Conservation (phyloP, 2,113 vertebrate genomes). For the Sylvilagus bachmani region DNA sequence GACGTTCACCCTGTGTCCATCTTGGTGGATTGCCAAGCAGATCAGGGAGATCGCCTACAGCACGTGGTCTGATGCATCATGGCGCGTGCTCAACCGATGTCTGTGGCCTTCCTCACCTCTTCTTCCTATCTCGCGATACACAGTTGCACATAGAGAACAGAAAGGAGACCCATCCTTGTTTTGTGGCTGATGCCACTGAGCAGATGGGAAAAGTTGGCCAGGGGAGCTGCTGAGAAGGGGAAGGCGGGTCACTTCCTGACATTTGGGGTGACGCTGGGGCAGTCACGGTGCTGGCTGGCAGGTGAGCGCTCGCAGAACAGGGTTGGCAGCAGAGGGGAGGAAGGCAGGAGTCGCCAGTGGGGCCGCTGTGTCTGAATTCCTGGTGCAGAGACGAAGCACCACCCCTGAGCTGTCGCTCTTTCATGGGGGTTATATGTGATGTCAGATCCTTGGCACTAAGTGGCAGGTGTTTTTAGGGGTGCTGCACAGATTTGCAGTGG, state of each 20-base stretch:
- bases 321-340: not conserved
- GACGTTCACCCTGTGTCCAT: not conserved
- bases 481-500: not conserved
- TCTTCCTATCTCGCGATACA: not conserved
- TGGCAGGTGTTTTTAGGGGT: not conserved
- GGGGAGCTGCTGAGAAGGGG: not conserved
- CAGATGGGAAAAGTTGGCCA: not conserved
- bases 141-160: not conserved
- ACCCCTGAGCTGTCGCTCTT: not conserved
- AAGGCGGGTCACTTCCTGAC: not conserved
- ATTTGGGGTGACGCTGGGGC: not conserved
- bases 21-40: not conserved
- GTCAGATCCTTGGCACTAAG: not conserved
- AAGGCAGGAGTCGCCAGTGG: not conserved
- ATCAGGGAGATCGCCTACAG: not conserved
- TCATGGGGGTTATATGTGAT: not conserved
- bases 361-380: not conserved
- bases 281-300: not conserved
- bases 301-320: too few relatives aligned
- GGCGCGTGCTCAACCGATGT: not conserved
- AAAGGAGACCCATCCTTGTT: too few relatives aligned
- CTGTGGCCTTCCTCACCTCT: not conserved
- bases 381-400: too few relatives aligned
- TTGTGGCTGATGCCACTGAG: not conserved
- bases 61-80: not conserved